Evolutionary conservation across 2,797 vertebrate genomes (phyloP).

Genomic region (Arrhamphus sclerolepis): DNA sequence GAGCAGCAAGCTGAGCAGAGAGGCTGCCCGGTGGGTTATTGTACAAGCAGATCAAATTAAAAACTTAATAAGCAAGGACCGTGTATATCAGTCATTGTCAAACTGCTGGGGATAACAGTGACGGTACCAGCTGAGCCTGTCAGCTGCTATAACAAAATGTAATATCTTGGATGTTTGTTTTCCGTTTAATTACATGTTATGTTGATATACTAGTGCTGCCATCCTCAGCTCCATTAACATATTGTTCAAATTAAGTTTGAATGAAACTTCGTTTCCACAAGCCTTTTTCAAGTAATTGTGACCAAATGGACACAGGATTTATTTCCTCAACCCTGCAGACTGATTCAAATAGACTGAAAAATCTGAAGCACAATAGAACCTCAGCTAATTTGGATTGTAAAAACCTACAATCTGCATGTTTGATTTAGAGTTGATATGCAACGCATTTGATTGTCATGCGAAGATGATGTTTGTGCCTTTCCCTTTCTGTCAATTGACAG

Average conservation of each 20-base stretch:
- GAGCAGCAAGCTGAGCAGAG: constrained; percentile 88
- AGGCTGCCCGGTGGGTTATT: constrained; percentile 88
- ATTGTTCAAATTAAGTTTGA: constrained; percentile 15
- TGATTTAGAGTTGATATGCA: too few species aligned
- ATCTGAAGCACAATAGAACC: too few species aligned
- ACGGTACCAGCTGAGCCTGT: constrained; percentile 29
- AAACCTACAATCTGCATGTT: too few species aligned
- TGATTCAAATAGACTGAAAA: too few species aligned
- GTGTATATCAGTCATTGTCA: constrained; percentile 35
- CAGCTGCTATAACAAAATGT: constrained; percentile 21
- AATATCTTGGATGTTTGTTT: constrained; percentile 3
- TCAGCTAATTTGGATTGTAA: too few species aligned
- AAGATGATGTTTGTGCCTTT: too few species aligned
- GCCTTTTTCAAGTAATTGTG: constrained; percentile 6
- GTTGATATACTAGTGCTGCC: constrained; percentile 18
- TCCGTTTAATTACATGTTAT: constrained; percentile 13
- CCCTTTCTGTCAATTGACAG: too few species aligned
- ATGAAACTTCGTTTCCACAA: constrained; percentile 6
- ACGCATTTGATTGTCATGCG: too few species aligned
- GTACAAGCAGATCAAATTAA: constrained; percentile 44
- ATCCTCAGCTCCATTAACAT: constrained; percentile 22
- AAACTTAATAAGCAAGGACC: constrained; percentile 40
- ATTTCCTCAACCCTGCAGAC: too few species aligned
- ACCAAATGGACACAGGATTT: background rate
- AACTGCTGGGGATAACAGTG: constrained; percentile 24